A percentile compares a stretch with the other conserved stretches of the same genome.
Conservation (phyloP, 2,113 vertebrate genomes). For the Choloepus hoffmanni region DNA sequence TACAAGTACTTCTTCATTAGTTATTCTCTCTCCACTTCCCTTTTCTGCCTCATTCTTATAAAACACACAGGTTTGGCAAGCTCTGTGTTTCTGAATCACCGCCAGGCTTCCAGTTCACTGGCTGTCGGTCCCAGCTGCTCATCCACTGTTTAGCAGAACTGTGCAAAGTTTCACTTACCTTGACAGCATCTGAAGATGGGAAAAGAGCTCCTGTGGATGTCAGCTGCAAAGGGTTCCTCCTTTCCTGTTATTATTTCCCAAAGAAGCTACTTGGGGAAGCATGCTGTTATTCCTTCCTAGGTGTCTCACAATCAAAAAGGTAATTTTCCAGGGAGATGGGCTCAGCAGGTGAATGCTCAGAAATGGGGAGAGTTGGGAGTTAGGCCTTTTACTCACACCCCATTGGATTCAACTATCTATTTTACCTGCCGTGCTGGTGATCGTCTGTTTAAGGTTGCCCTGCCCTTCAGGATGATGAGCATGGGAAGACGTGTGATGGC, state of each 20-base stretch:
- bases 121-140: neutral
- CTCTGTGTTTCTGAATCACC: neutral
- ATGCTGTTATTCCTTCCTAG: neutral
- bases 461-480: neutral
- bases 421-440: neutral
- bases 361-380: neutral
- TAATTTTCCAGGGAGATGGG: neutral
- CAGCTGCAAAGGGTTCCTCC: neutral
- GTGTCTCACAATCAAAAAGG: neutral
- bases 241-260: neutral
- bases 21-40: conserved; percentile 1
- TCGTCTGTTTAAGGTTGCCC: neutral
- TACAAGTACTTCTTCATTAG: neutral
- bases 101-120: neutral
- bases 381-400: neutral
- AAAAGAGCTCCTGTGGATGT: neutral
- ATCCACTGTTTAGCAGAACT: neutral
- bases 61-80: neutral
- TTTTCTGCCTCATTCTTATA: neutral
- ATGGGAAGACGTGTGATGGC: neutral
- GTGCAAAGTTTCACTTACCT: neutral
- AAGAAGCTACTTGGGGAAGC: neutral
- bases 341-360: neutral
- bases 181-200: neutral
- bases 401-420: neutral